Evolutionary conservation across 2,113 vertebrate genomes (phyloP).

Genomic region (Prionailurus viverrinus): DNA sequence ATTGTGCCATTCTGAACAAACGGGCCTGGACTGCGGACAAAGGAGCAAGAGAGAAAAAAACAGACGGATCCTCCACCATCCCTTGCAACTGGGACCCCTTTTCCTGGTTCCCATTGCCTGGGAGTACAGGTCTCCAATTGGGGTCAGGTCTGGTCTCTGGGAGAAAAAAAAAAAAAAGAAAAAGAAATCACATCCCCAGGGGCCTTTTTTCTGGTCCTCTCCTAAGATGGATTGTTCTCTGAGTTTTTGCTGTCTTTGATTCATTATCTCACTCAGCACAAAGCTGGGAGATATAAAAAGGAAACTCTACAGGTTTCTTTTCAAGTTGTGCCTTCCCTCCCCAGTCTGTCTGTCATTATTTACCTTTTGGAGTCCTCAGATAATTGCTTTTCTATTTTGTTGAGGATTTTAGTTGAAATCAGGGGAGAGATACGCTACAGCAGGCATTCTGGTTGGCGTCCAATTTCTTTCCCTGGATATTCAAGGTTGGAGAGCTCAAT

Average conservation of each 20-base stretch:
- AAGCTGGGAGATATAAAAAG: not conserved
- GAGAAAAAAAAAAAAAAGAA: not conserved
- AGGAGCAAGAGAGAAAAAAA: not conserved
- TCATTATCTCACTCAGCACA: not conserved
- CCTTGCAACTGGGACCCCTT: not conserved
- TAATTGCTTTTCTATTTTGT: not conserved
- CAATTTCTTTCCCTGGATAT: not conserved
- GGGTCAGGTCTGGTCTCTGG: not conserved
- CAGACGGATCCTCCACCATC: not conserved
- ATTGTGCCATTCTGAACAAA: not conserved
- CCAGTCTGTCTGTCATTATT: not conserved
- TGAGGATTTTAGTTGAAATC: not conserved
- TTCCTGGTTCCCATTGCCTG: not conserved
- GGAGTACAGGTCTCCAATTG: not conserved
- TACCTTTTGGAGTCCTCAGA: not conserved
- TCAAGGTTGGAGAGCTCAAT: not conserved
- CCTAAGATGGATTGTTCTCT: not conserved
- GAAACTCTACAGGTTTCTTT: not conserved
- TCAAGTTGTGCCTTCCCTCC: not conserved
- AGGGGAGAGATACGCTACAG: not conserved
- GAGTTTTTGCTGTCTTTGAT: not conserved
- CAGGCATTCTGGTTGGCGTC: not conserved
- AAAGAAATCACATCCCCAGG: not conserved
- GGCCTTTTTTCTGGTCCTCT: not conserved
- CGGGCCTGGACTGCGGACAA: not conserved